phyloP scores from a whole-genome alignment of 1,140 invertebrate genomes.

The Anastatus disparis region DNA sequence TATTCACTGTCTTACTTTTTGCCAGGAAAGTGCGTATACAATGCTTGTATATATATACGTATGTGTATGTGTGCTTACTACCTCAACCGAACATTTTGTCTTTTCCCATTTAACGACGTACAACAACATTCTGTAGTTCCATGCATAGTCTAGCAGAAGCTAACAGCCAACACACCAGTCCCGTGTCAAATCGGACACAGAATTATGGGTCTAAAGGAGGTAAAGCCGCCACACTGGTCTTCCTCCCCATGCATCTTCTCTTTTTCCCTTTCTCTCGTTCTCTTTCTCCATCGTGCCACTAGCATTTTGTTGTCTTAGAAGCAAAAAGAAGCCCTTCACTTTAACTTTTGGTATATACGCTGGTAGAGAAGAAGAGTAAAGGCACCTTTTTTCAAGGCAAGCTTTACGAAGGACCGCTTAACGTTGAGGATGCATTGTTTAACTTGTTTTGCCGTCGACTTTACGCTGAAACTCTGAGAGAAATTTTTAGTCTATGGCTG shows the following conservation, averaged over 20 bases:
- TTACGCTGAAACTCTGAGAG: not conserved
- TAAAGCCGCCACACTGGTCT: not conserved
- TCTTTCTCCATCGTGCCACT: too few species aligned
- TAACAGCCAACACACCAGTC: not conserved
- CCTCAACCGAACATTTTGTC: constrained; percentile 8
- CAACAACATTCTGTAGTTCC: not conserved
- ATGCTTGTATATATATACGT: too few species aligned
- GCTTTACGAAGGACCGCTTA: not conserved
- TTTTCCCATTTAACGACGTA: too few species aligned
- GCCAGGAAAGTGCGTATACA: not conserved
- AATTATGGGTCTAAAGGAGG: constrained; percentile 21
- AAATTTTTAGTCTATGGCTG: not conserved
- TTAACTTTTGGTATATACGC: not conserved
- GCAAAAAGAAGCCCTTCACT: constrained; percentile 28
- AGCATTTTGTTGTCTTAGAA: not conserved
- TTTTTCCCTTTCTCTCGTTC: not conserved
- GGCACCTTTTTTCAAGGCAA: not conserved
- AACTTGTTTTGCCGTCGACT: not conserved
- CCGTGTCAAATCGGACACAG: constrained; percentile 29
- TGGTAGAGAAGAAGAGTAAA: not conserved
- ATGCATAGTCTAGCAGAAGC: constrained; percentile 17
- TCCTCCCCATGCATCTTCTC: constrained; percentile 2
- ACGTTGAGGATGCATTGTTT: constrained; percentile 6
- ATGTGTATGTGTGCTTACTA: too few species aligned
- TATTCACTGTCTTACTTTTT: constrained; percentile 25